Evolutionary conservation across 2,113 vertebrate species (phyloP), one percentile per base, ranked within the genome.

Genomic region (Motacilla tschutschensis): DNA sequence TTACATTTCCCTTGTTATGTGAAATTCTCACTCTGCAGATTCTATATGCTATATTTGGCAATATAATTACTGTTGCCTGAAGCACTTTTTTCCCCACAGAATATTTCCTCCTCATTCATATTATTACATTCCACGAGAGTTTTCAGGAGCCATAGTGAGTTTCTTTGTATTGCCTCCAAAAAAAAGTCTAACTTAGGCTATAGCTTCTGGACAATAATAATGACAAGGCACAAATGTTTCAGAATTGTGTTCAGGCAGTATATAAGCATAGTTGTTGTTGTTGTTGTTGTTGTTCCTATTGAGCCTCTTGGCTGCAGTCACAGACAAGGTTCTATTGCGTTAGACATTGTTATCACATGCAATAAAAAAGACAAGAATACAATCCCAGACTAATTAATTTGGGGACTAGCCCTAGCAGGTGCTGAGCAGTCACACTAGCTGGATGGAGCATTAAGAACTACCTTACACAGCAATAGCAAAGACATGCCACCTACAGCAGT

Each of bases 61-160:
- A 74, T 88, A 91, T 92, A 93, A 95, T 94, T 94, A 94, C 90
- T 87, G 72, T 92, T 94, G 93, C 90, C 92, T 93, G 90, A 88
- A 92, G 93, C 86, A 87, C 67, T 90, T 82, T 77, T 90, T 74
- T 12, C 90, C 86, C 81, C n/a, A 60, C 78, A 70, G 93, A 93
- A 88, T 92, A 90, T 88, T 91, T 88, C 46, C 40, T 92, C 36
- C 60, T 91, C 81, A 88, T 93, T 92, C 91, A 82, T 90, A 64
- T 77, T 92, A 83, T 86, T 82, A 48, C 88, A 90, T 92, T 92
- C 92, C 93, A 85, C 59, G 46, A 90, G 67, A 74, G 69, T 93
- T 94, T 92, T 90, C 81, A 85, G 86, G 67, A 94, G 53, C 55
- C 69, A 31, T 55, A 82, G 71, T 51, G 51, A 88, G 48, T 91